Conservation (phyloP, 1,140 invertebrate genomes). For the Streblospio benedicti region DNA sequence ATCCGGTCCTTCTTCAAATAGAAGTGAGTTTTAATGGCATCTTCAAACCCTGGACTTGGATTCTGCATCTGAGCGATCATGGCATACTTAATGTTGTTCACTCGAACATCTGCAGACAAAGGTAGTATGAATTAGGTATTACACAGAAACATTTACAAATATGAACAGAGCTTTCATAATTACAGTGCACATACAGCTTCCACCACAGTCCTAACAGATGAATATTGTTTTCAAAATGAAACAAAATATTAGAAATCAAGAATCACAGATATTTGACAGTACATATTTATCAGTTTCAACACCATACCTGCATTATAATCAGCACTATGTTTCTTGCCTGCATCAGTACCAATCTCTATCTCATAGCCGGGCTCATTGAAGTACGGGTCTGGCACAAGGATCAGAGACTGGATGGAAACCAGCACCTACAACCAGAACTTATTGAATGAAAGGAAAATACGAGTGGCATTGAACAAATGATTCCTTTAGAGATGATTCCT, state of each 20-base stretch:
- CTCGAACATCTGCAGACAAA: conserved; percentile 22
- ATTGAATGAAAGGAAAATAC: no score
- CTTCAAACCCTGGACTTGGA: conserved; percentile 29
- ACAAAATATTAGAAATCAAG: no score
- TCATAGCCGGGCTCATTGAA: conserved; percentile 26
- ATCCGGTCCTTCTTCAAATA: conserved; percentile 26
- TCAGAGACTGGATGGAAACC: conserved; percentile 24
- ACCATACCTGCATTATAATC: conserved; percentile 28
- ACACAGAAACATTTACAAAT: background rate
- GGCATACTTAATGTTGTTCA: conserved; percentile 30
- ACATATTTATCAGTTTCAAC: no score
- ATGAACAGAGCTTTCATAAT: background rate
- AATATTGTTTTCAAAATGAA: no score
- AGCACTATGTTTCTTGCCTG: conserved; percentile 26
- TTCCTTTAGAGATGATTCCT: no score
- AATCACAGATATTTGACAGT: no score
- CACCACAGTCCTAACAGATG: no score
- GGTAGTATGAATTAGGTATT: background rate
- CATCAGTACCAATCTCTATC: conserved; percentile 28
- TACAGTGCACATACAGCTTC: no score
- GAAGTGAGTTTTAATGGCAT: conserved; percentile 27
- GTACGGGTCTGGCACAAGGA: conserved; percentile 22
- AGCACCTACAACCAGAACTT: conserved; percentile 16
- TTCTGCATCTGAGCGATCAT: conserved; percentile 27
- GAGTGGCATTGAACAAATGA: no score